Evolutionary conservation across 2,888 invertebrate genomes (phyloP).

Genomic region (Malthinus seriepunctatus): DNA sequence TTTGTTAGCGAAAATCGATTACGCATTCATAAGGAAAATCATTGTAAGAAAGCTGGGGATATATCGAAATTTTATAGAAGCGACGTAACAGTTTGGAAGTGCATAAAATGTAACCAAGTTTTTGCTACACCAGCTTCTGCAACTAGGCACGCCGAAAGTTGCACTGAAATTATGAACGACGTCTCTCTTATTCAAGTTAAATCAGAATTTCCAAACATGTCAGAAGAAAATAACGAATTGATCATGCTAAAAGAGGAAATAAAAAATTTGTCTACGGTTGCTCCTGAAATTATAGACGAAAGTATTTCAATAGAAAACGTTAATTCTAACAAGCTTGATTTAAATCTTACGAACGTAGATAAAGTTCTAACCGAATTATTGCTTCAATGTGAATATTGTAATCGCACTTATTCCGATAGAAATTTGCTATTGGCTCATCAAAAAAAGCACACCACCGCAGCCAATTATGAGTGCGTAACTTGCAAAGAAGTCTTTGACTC

Average conservation of each 20-base stretch:
- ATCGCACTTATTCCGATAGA: slow-evolving; percentile 60
- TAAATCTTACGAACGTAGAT: slow-evolving; percentile 38
- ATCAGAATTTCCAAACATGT: not conserved
- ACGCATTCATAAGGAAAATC: slow-evolving; percentile 54
- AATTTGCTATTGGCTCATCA: slow-evolving; percentile 55
- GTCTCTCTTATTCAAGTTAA: slow-evolving; percentile 8
- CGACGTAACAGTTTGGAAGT: slow-evolving; percentile 54
- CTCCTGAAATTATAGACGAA: slow-evolving; percentile 22
- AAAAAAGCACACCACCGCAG: slow-evolving; percentile 52
- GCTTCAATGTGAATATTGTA: slow-evolving; percentile 66
- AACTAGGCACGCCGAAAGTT: slow-evolving; percentile 43
- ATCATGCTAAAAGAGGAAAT: slow-evolving; percentile 27
- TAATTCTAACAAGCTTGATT: slow-evolving; percentile 5
- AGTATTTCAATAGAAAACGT: slow-evolving; percentile 2
- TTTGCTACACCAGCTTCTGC: slow-evolving; percentile 49
- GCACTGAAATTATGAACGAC: slow-evolving; percentile 26
- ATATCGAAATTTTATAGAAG: slow-evolving; percentile 54
- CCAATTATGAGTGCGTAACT: slow-evolving; percentile 56
- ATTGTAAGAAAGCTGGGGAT: slow-evolving; percentile 54
- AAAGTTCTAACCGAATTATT: slow-evolving; percentile 53
- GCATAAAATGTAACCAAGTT: slow-evolving; percentile 52
- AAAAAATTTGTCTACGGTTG: slow-evolving; percentile 20
- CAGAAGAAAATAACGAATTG: slow-evolving; percentile 7
- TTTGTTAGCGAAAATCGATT: slow-evolving; percentile 54
- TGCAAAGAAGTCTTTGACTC: slow-evolving; percentile 56